Evolutionary conservation across 1,140 invertebrate species (phyloP).

Genomic region (Penaeus indicus): DNA sequence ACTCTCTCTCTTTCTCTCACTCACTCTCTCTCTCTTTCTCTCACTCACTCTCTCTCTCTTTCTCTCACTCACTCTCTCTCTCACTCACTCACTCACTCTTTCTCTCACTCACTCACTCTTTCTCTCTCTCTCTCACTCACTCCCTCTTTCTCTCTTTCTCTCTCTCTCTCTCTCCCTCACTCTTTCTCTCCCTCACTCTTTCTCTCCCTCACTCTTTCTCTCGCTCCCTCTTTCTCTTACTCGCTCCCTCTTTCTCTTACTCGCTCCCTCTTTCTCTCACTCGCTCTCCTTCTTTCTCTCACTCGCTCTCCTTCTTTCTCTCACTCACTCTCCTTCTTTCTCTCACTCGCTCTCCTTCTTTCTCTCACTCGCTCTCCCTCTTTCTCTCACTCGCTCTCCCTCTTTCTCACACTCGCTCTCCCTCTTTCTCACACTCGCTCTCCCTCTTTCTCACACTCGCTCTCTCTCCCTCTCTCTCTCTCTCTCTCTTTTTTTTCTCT

Average conservation of each 20-base stretch:
- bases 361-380: neutral
- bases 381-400: neutral
- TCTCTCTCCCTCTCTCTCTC: neutral
- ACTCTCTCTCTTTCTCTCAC: too few species aligned
- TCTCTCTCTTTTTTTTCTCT: neutral
- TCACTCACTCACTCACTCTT: neutral
- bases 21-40: neutral
- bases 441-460: neutral
- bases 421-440: too few species aligned
- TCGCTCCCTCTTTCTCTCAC: neutral
- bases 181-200: too few species aligned
- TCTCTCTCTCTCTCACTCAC: too few species aligned
- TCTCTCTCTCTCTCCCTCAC: neutral
- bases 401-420: neutral
- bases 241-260: neutral
- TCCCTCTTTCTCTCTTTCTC: neutral
- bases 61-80: neutral
- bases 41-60: neutral
- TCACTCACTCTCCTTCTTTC: neutral
- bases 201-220: neutral
- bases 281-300: neutral
- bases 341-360: neutral
- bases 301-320: neutral
- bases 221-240: neutral
- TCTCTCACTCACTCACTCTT: too few species aligned